phyloP scores from a whole-genome alignment of 1,140 invertebrate genomes.

The Drosophila asahinai region DNA sequence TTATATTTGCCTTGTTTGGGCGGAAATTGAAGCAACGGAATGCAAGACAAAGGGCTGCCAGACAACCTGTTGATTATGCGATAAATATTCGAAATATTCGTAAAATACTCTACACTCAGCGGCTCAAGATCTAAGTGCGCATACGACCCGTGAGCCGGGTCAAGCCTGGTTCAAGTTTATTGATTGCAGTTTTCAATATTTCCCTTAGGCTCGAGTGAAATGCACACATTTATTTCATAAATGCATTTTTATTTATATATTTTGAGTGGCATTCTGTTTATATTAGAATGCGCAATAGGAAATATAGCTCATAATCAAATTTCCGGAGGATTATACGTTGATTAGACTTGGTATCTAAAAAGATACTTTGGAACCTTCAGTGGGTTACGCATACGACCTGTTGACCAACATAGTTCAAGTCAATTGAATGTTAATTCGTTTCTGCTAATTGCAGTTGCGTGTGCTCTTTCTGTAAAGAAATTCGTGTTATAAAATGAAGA shows the following conservation, averaged over 20 bases:
- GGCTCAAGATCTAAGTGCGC: neutral
- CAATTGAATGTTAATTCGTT: slow-evolving; percentile 15
- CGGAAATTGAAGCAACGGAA: slow-evolving; percentile 6
- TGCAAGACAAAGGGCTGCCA: slow-evolving; percentile 22
- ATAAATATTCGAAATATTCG: slow-evolving; percentile 7
- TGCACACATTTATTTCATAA: neutral
- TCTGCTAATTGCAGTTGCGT: slow-evolving; percentile 18
- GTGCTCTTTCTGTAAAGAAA: neutral
- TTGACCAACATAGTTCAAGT: slow-evolving; percentile 3
- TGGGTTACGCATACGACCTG: slow-evolving; percentile 11
- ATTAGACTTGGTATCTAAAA: neutral
- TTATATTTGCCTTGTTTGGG: slow-evolving; percentile 23
- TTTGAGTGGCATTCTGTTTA: too few relatives aligned
- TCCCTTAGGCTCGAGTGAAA: neutral
- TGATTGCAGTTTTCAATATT: slow-evolving; percentile 7
- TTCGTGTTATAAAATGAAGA: too few relatives aligned
- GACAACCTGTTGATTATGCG: slow-evolving; percentile 19
- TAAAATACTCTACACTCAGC: neutral
- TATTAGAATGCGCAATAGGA: neutral
- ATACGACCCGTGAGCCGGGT: slow-evolving; percentile 8
- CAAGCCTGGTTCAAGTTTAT: slow-evolving; percentile 7
- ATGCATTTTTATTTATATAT: neutral
- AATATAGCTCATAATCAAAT: too few relatives aligned
- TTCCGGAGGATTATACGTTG: neutral
- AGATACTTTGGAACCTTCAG: neutral